These are phyloP conservation scores for Ariopsis seemanni DNA, from an alignment of 2,113 vertebrate species.

Conservation along the genomic window DNA sequence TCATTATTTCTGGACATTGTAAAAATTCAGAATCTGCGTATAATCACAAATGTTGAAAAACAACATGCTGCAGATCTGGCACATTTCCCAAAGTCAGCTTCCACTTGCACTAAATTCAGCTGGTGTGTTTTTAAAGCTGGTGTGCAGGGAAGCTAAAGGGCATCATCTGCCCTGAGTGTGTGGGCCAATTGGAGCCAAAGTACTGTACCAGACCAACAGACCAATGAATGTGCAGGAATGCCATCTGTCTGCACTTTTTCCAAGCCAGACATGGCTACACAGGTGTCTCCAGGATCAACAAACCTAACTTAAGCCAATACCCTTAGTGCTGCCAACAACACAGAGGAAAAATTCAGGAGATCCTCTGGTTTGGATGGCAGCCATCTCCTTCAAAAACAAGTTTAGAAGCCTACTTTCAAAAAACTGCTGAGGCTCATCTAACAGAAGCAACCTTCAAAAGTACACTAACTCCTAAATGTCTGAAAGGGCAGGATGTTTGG, in stretches of 20 bases:
- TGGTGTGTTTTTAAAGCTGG: constrained; percentile 2
- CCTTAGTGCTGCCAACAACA: constrained; percentile 27
- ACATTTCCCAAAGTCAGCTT: not conserved
- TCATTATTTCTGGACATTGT: not conserved
- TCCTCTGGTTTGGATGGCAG: constrained; percentile 41
- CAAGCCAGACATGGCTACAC: constrained; percentile 26
- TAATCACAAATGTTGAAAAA: not conserved
- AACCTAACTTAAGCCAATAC: constrained; percentile 2
- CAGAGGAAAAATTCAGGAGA: constrained; percentile 33
- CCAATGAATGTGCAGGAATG: constrained; percentile 35
- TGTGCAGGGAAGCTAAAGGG: not conserved
- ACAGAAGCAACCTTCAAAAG: constrained; percentile 20
- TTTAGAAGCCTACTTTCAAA: not conserved
- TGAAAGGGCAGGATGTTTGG: constrained; percentile 33
- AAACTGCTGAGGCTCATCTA: not conserved
- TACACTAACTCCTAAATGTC: constrained; percentile 1
- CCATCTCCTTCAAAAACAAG: constrained; percentile 42
- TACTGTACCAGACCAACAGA: constrained; percentile 38
- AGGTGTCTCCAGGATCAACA: constrained; percentile 46
- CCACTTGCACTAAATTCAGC: constrained; percentile 25
- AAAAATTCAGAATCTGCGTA: not conserved
- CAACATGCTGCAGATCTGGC: not conserved
- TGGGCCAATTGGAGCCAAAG: constrained; percentile 6
- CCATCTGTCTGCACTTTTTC: constrained; percentile 41
- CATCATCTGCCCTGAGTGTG: constrained; percentile 3